Base-by-base conservation (phyloP, 2,888 invertebrate species). In the Temnothorax ravouxi region DNA sequence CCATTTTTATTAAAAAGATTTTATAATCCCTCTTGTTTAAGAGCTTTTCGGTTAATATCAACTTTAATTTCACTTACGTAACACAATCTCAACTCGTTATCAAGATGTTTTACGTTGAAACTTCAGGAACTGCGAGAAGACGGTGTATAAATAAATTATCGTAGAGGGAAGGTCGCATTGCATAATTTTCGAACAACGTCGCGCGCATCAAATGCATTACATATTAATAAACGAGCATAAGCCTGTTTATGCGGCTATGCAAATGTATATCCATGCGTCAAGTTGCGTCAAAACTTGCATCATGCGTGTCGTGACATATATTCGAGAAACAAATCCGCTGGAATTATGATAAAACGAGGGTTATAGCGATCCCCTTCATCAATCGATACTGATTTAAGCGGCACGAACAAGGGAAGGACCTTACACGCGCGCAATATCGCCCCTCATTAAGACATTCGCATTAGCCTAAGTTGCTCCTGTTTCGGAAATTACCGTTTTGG, bases 391-490 rank as follows among this genome's bases (percentile, higher is more conserved):
- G 79, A 80, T 80, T 72, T 72, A 72, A 71, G 41, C 69, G 69
- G 11, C 15, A 15, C 3, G 41, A 29, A 13, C 11, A 52, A 11
- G 56, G 5, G 8, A 25, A 9, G 15, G 29, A 11, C 34, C 21
- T 79, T 38, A 59, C 21, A 9, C 29, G 56, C 47, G 59, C 25
- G 72, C 59, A 72, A 72, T 71, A 72, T 80, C 56, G 21, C 0
- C 21, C 13, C 79, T 80, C 79, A 71, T 80, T 80, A 80, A 72
- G 79, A 80, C 38, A 80, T 59, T 72, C 29, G 56, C 79, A 72
- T 80, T 72, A 80, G 47, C 79, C 25, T 72, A 59, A 80, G 72
- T 25, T 38, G 47, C 18, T 15, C 34, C 13, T 18, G 59, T 56
- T 72, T 18, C 34, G 79, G 72, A 25, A 80, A 80, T 80, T 80